Base-by-base conservation (phyloP, 37 sponge, comb jelly and placozoan genomes). In the Chondrosia reniformis region DNA sequence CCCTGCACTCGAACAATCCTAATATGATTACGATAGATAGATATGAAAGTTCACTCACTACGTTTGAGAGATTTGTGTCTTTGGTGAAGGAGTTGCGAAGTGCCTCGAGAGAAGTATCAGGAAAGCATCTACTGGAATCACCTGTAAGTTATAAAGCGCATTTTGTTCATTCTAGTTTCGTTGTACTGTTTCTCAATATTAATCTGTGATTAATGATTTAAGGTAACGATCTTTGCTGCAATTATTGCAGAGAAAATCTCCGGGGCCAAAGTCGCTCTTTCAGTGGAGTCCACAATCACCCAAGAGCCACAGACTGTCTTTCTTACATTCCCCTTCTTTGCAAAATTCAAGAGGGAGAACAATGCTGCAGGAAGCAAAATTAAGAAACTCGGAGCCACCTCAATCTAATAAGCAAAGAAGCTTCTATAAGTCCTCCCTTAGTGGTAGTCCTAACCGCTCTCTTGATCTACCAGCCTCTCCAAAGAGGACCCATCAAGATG, bases 61-160 rank as follows among this genome's bases (percentile, higher is more conserved):
- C 24, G 43, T 69, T 69, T 40, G 72, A 69, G n/a, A 34, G 41
- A 37, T 69, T 69, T 69, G 43, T 69, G 41, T 34, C 32, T 69
- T 21, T 69, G 24, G n/a, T 69, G 44, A 69, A 69, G 43, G 41
- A 40, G 22, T 24, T 40, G 43, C 72, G 43, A 4, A 44, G 44
- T 7, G 21, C 4, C 42, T 41, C 17, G 24, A 64, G 31, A 36
- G 58, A 28, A 28, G 58, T 28, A 56, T 4, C 58, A 6, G 7
- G 27, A 6, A 56, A 56, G 58, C 58, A 56, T 6, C 27, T 56
- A 56, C n/a, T n/a, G n/a, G n/a, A n/a, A n/a, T n/a, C n/a, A n/a
- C n/a, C n/a, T n/a, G n/a, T n/a, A n/a, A n/a, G n/a, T n/a, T n/a
- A n/a, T n/a, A n/a, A n/a, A n/a, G n/a, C n/a, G n/a, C n/a, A n/a